Base-by-base conservation (phyloP, 2,113 vertebrate species). In the Lates calcarifer region DNA sequence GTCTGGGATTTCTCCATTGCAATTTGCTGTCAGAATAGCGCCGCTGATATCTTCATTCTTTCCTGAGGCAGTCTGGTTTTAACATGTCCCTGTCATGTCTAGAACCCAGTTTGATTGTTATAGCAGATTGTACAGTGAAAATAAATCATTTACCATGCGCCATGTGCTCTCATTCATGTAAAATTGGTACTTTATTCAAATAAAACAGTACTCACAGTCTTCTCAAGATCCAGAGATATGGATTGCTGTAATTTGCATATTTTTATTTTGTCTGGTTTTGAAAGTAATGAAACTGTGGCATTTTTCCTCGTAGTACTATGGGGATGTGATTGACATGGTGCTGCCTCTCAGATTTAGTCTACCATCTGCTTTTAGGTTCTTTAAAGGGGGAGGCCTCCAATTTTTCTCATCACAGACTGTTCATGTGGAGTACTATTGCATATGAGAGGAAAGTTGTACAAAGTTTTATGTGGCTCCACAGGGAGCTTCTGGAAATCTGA, bases 1-100 rank as follows among this genome's bases (percentile, higher is more conserved):
- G 41, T 51, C 43, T 76, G 26, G 18, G 37, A 47, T 61, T 57
- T 74, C 18, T 60, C 37, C 10, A 72, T 20, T 28, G 29, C n/a
- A 78, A 37, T 75, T 51, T 33, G 7, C 18, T 10, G 15, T 13
- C 26, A 51, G 8, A 79, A n/a, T 15, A 20, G 10, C 22, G 31
- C 10, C 1, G 22, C 35, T 58, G 20, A 47, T 24, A 20, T 56
- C 4, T 61, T 60, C 3, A 41, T 26, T 77, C 15, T 18, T 22
- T 31, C 22, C 39, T 8, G 18, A 35, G 49, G 49, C 12, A 1
- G n/a, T 28, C 37, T 24, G 47, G 24, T 64, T 29, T 43, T 22
- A n/a, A 26, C 4, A 31, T n/a, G 55, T 14, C 11, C 29, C 45
- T 24, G 20, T 11, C 31, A 41, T 31, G 18, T 53, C 4, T 31